Conservation (phyloP, 2,797 vertebrate genomes). For the Rachycentron canadum region DNA sequence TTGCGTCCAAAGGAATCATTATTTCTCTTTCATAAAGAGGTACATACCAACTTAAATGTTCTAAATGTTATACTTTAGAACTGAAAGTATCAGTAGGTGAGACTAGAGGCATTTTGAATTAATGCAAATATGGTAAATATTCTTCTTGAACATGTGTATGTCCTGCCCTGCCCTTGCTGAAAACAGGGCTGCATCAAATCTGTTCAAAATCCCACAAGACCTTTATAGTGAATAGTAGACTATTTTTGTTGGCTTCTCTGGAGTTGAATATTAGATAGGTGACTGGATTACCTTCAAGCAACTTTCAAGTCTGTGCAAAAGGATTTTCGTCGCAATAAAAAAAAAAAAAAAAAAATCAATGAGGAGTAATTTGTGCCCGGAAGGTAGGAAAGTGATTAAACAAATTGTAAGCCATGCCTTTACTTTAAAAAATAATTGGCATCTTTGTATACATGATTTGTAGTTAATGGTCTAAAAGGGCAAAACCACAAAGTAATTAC, state of each 20-base stretch:
- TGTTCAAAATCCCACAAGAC: background rate
- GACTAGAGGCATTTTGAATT: background rate
- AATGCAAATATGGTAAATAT: background rate
- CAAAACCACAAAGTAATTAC: background rate
- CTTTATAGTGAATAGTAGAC: background rate
- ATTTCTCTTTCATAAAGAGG: background rate
- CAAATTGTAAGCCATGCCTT: background rate
- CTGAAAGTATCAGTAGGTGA: background rate
- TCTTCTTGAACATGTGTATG: background rate
- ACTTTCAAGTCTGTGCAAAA: slow-evolving; percentile 21
- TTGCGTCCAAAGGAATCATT: background rate
- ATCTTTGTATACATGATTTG: background rate
- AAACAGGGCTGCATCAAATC: background rate
- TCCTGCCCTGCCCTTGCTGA: background rate
- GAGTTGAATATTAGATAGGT: background rate
- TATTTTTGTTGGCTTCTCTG: slow-evolving; percentile 6
- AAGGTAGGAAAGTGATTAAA: background rate
- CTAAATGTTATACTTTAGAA: background rate
- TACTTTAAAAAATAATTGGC: slow-evolving; percentile 9
- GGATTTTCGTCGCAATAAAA: slow-evolving; percentile 6
- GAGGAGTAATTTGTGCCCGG: background rate
- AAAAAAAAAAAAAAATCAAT: slow-evolving; percentile 11
- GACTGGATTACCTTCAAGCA: slow-evolving; percentile 10
- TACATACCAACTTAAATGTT: background rate
- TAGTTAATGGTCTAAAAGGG: background rate